phyloP scores from a whole-genome alignment of 2,797 vertebrate genomes.

The Paramormyrops hopkinsi region DNA sequence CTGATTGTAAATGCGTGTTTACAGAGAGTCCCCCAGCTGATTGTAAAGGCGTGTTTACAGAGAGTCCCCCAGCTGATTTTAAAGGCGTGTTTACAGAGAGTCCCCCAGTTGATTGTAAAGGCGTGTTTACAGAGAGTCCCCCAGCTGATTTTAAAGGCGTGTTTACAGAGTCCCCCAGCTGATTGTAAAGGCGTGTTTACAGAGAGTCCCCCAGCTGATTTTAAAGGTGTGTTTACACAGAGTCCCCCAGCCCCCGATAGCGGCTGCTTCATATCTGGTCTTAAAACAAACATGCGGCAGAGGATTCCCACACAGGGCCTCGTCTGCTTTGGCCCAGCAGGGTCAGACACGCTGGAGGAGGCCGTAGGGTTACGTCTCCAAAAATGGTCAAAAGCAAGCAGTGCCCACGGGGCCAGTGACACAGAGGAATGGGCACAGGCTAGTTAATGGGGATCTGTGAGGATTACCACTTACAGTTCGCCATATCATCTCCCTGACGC shows the following conservation, averaged over 20 bases:
- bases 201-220: not conserved
- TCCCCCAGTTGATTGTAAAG: too few relatives aligned
- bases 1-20: too few relatives aligned
- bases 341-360: not conserved
- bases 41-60: too few relatives aligned
- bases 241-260: not conserved
- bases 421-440: not conserved
- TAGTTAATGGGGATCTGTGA: not conserved
- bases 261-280: not conserved
- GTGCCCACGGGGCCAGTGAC: not conserved
- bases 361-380: not conserved
- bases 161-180: too few relatives aligned
- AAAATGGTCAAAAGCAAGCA: conserved; percentile 11
- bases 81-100: too few relatives aligned
- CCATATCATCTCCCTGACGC: not conserved
- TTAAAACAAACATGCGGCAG: conserved; percentile 2
- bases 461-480: not conserved
- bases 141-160: too few relatives aligned
- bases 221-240: conserved; percentile 11
- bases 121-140: too few relatives aligned
- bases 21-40: too few relatives aligned
- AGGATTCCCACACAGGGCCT: conserved; percentile 7
- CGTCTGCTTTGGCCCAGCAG: not conserved
- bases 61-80: too few relatives aligned
- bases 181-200: too few relatives aligned